Conservation (phyloP, 2,797 vertebrate genomes). For the Propithecus perrieri region DNA sequence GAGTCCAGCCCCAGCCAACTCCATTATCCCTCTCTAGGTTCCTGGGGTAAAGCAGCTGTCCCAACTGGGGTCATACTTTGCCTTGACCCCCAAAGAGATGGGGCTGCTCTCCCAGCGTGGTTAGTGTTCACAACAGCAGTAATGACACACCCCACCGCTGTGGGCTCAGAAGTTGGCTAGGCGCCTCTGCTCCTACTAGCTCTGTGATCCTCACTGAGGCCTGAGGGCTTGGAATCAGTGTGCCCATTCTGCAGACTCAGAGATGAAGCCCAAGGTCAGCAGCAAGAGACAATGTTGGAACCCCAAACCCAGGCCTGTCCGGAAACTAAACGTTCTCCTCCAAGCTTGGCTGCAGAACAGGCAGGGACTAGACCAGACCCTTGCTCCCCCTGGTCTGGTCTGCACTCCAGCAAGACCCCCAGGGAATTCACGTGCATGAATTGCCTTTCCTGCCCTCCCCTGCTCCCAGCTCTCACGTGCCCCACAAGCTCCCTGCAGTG, state of each 20-base stretch:
- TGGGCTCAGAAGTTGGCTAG: neutral
- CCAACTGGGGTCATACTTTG: fast-evolving
- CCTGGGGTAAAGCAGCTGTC: neutral
- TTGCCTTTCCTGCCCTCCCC: fast-evolving
- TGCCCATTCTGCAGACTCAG: neutral
- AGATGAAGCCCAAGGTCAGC: neutral
- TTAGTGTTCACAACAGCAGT: fast-evolving
- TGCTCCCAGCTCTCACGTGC: neutral
- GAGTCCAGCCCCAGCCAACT: neutral
- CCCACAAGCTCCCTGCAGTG: fast-evolving
- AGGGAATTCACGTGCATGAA: fast-evolving
- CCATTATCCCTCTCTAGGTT: too few relatives aligned
- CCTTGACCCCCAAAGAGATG: neutral
- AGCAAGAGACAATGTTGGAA: neutral
- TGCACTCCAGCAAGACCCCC: neutral
- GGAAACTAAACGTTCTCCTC: neutral
- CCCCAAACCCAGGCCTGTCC: neutral
- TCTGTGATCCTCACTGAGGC: neutral
- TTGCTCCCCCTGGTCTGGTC: neutral
- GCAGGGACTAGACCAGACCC: neutral
- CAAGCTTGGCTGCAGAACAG: neutral
- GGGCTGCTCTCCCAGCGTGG: neutral
- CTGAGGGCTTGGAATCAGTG: neutral
- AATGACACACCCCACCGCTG: fast-evolving
- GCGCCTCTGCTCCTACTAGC: fast-evolving